These are phyloP conservation scores for Capitella teleta DNA, from an alignment of 1,140 invertebrate genomes.

Conservation along the genomic window DNA sequence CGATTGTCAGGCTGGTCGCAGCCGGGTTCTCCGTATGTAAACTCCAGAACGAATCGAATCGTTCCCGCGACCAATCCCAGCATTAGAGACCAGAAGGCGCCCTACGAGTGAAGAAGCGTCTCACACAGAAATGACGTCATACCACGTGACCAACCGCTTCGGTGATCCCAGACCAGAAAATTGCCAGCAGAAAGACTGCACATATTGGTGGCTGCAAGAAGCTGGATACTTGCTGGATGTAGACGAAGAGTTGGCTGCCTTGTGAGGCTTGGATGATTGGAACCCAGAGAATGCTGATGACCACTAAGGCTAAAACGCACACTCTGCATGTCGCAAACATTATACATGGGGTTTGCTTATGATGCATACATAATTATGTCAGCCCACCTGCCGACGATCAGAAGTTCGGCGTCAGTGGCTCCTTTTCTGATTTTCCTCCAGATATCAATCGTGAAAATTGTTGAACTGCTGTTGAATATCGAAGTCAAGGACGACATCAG, in stretches of 20 bases:
- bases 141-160: slow-evolving; percentile 38
- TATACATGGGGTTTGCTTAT: too few relatives aligned
- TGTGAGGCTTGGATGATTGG: slow-evolving; percentile 47
- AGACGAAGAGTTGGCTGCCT: slow-evolving; percentile 48
- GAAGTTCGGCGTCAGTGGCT: slow-evolving; percentile 35
- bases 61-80: slow-evolving; percentile 26
- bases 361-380: too few relatives aligned
- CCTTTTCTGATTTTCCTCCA: slow-evolving; percentile 39
- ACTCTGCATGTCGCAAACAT: too few relatives aligned
- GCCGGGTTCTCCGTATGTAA: slow-evolving; percentile 27
- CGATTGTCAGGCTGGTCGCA: slow-evolving; percentile 29
- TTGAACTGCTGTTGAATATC: slow-evolving; percentile 47
- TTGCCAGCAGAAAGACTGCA: slow-evolving; percentile 47
- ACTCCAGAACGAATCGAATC: slow-evolving; percentile 37
- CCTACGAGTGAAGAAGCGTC: slow-evolving; percentile 18
- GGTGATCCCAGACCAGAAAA: slow-evolving; percentile 47
- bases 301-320: slow-evolving; percentile 43
- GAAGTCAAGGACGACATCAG: slow-evolving; percentile 37
- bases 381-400: slow-evolving; percentile 46
- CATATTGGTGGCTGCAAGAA: slow-evolving; percentile 50
- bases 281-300: slow-evolving; percentile 44
- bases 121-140: not conserved
- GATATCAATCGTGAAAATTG: slow-evolving; percentile 49
- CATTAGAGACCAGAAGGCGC: slow-evolving; percentile 43
- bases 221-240: slow-evolving; percentile 49